Evolutionary conservation across 2,797 vertebrate genomes (phyloP).

Genomic region (Aeoliscus strigatus): DNA sequence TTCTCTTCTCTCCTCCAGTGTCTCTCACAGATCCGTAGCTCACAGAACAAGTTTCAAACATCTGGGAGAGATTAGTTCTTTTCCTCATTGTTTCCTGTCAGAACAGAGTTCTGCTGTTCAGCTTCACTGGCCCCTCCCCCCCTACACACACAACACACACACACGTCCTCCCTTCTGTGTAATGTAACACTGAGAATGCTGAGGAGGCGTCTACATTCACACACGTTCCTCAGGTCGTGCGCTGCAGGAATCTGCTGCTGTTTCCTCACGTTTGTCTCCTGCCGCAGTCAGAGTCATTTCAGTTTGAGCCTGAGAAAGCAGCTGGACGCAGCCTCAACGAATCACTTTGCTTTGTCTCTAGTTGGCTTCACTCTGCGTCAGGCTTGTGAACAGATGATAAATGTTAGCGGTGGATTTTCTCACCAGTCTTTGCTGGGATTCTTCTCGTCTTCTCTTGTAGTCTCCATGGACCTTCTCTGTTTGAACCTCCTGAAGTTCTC

Average conservation of each 20-base stretch:
- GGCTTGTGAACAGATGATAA: conserved; percentile 54
- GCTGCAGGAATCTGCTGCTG: conserved; percentile 24
- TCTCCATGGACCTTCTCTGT: too few relatives aligned
- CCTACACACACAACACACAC: neutral
- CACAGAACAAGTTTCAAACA: conserved; percentile 61
- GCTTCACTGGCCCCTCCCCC: conserved; percentile 35
- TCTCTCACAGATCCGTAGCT: conserved; percentile 40
- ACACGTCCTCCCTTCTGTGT: conserved; percentile 14
- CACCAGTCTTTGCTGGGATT: conserved; percentile 40
- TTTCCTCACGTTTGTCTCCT: too few relatives aligned
- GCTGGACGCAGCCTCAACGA: conserved; percentile 41
- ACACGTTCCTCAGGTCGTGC: conserved; percentile 56
- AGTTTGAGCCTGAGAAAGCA: conserved; percentile 31
- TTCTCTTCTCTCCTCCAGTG: conserved; percentile 60
- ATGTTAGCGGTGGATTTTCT: conserved; percentile 49
- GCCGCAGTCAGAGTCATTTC: too few relatives aligned
- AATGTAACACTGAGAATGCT: conserved; percentile 63
- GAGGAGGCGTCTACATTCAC: conserved; percentile 58
- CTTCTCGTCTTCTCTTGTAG: conserved; percentile 44
- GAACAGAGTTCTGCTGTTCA: conserved; percentile 32
- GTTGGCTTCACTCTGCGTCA: conserved; percentile 26
- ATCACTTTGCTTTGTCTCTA: conserved; percentile 50
- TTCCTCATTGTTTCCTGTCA: conserved; percentile 73
- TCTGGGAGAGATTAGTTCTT: conserved; percentile 73
- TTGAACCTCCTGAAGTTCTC: conserved; percentile 4